A percentile compares a stretch with the other conserved stretches of the same genome.
phyloP scores from a whole-genome alignment of 2,888 invertebrate genomes.

The Andrena trimmerana region DNA sequence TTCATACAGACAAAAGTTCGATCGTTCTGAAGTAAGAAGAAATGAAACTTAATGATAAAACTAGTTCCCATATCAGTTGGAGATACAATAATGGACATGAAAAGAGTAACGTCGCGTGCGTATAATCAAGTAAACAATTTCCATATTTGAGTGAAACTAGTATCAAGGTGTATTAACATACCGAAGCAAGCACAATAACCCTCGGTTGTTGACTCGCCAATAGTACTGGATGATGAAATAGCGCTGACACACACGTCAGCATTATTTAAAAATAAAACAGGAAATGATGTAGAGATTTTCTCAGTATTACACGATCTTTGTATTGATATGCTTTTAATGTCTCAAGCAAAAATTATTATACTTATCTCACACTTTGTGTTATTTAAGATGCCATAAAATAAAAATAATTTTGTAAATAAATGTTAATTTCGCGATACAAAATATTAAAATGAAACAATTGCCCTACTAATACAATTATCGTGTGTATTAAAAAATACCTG shows the following conservation, averaged over 20 bases:
- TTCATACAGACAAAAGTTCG: conserved; percentile 45
- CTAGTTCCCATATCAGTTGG: conserved; percentile 48
- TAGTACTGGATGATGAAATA: conserved; percentile 52
- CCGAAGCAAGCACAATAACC: conserved; percentile 38
- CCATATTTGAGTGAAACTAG: conserved; percentile 39
- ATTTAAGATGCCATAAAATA: conserved; percentile 10
- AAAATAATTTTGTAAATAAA: conserved; percentile 9
- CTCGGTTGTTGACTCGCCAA: conserved; percentile 41
- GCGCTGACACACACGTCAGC: conserved; percentile 44
- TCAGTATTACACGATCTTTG: conserved; percentile 45
- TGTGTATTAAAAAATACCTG: conserved; percentile 42
- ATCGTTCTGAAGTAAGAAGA: conserved; percentile 33
- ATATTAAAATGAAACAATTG: conserved; percentile 22
- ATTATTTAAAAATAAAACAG: conserved; percentile 36
- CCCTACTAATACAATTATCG: conserved; percentile 40
- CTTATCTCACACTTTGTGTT: background rate
- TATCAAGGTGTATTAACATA: conserved; percentile 34
- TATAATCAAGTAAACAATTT: conserved; percentile 24
- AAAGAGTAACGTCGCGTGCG: conserved; percentile 21
- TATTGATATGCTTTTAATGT: conserved; percentile 46
- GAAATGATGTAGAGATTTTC: conserved; percentile 25
- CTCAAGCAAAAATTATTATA: conserved; percentile 15
- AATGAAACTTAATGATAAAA: conserved; percentile 48
- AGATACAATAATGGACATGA: conserved; percentile 13
- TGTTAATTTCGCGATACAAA: background rate